A percentile compares a stretch with the other conserved stretches of the same genome.
These are phyloP conservation scores for Ciona savignyi DNA, from an alignment of 23 tunicate species.

Conservation along the genomic window DNA sequence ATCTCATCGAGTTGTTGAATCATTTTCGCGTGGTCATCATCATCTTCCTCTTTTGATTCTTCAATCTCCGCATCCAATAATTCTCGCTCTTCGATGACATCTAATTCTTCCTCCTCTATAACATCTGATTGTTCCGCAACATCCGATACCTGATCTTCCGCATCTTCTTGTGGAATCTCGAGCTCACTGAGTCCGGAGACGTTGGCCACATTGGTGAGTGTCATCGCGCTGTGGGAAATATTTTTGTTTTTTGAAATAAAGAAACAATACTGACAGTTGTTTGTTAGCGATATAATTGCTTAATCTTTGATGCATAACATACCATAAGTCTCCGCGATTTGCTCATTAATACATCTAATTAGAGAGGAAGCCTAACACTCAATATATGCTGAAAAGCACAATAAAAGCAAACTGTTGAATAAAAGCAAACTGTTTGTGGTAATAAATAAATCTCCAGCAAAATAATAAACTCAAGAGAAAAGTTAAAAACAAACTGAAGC, in stretches of 20 bases:
- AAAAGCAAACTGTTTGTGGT: too few relatives aligned
- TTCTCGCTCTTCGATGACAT: slow-evolving; percentile 3
- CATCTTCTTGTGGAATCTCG: neutral
- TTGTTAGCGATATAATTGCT: too few relatives aligned
- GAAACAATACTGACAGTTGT: too few relatives aligned
- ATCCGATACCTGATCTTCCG: slow-evolving; percentile 11
- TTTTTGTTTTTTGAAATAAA: slow-evolving; percentile 19
- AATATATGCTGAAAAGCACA: too few relatives aligned
- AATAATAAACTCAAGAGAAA: neutral
- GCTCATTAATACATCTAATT: too few relatives aligned
- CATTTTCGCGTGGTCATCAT: slow-evolving; percentile 6
- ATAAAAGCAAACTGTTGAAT: too few relatives aligned
- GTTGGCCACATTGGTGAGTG: slow-evolving; percentile 57
- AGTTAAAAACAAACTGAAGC: neutral
- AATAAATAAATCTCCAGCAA: neutral
- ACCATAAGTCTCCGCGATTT: too few relatives aligned
- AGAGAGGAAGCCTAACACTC: too few relatives aligned
- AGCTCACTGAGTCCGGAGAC: slow-evolving; percentile 82
- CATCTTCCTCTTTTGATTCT: slow-evolving; percentile 13
- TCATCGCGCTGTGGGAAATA: slow-evolving; percentile 60
- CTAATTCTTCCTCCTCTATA: neutral
- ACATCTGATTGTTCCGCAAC: too few relatives aligned
- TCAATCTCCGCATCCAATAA: neutral
- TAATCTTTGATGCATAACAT: too few relatives aligned
- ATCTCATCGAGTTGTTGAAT: slow-evolving; percentile 18